Conservation (phyloP, 2,888 invertebrate genomes). For the Apocheima hispidaria region DNA sequence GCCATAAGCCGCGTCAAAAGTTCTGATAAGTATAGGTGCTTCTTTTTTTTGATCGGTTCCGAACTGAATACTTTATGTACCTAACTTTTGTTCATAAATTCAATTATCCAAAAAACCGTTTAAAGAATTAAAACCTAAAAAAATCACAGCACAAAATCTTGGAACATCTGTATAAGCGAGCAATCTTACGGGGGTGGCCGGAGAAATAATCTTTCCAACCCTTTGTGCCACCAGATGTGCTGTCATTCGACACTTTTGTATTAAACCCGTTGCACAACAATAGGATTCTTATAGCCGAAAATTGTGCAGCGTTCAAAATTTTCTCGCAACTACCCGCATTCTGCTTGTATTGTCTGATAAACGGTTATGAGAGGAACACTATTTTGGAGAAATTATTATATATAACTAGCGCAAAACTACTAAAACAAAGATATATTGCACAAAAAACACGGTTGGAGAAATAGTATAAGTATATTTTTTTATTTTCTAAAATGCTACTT, state of each 20-base stretch:
- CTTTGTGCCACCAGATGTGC: slow-evolving; percentile 85
- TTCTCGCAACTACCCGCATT: slow-evolving; percentile 76
- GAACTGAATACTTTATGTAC: not conserved
- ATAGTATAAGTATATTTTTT: no score
- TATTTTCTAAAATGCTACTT: no score
- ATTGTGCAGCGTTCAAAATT: slow-evolving; percentile 81
- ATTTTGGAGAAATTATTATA: slow-evolving; percentile 13
- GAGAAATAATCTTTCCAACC: slow-evolving; percentile 86
- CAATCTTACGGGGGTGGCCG: slow-evolving; percentile 84
- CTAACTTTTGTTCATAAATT: slow-evolving; percentile 9
- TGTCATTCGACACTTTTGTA: slow-evolving; percentile 87
- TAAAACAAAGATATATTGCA: no score
- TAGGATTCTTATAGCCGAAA: slow-evolving; percentile 83
- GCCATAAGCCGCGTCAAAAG: no score
- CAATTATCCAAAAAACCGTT: slow-evolving; percentile 55
- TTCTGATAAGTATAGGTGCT: no score
- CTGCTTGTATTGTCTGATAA: slow-evolving; percentile 69
- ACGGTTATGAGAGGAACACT: slow-evolving; percentile 36
- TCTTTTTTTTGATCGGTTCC: not conserved
- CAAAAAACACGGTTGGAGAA: no score
- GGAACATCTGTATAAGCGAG: slow-evolving; percentile 82
- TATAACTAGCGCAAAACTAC: not conserved
- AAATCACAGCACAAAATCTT: slow-evolving; percentile 52
- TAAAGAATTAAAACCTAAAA: slow-evolving; percentile 54
- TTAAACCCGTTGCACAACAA: slow-evolving; percentile 86